Evolutionary conservation across 92 coral and sea anemone species (phyloP).

Genomic region (Epizoanthus stellaris): DNA sequence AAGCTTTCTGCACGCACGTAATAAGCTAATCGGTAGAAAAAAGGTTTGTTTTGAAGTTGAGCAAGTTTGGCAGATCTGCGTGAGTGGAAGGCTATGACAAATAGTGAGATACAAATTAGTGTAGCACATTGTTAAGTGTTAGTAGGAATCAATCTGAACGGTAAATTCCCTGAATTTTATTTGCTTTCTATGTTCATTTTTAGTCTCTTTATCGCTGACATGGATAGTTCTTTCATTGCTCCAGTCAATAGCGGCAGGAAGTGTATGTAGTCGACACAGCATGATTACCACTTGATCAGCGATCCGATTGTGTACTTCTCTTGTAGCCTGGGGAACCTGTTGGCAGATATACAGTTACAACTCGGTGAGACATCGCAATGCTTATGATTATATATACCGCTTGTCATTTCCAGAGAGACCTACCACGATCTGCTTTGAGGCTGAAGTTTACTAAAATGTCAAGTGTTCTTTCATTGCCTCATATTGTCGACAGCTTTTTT

Average conservation of each 20-base stretch:
- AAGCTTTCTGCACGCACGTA: too few species aligned
- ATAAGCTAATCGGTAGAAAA: too few species aligned
- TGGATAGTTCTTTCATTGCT: background rate
- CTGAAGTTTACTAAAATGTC: background rate
- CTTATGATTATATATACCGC: background rate
- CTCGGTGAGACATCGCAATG: slow-evolving; percentile 22
- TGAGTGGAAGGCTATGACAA: too few species aligned
- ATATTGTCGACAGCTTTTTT: slow-evolving; percentile 8
- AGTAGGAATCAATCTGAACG: too few species aligned
- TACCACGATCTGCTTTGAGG: background rate
- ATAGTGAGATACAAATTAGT: too few species aligned
- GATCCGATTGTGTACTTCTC: background rate
- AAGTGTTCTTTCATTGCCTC: slow-evolving; percentile 9
- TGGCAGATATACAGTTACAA: slow-evolving; percentile 21
- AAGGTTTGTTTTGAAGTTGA: too few species aligned
- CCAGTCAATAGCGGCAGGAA: background rate
- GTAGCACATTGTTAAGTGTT: too few species aligned
- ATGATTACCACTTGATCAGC: background rate
- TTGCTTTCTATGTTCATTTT: background rate
- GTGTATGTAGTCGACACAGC: slow-evolving; percentile 5
- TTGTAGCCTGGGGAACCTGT: background rate
- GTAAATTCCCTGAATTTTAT: too few species aligned
- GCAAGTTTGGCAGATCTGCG: too few species aligned
- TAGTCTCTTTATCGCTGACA: background rate
- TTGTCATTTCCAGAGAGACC: slow-evolving; percentile 6